These are phyloP conservation scores for Solenopsis fugax DNA, from an alignment of 1,140 invertebrate species.

Conservation along the genomic window DNA sequence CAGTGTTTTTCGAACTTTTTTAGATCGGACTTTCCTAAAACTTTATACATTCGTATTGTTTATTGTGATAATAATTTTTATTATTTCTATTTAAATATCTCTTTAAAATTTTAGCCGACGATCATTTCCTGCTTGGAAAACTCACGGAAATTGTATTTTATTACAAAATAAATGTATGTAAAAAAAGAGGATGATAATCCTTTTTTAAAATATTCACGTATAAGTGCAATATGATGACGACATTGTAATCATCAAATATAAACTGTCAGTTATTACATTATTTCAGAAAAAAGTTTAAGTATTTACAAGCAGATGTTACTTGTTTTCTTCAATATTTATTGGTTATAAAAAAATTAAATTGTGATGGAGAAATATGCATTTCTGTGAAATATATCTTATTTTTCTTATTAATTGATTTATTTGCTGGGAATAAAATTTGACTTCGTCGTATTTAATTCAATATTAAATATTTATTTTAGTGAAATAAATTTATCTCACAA, in stretches of 20 bases:
- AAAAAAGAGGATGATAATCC: background rate
- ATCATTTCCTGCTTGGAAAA: background rate
- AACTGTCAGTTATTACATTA: background rate
- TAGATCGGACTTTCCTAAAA: background rate
- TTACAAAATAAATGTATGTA: background rate
- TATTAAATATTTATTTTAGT: too few species aligned
- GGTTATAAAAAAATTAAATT: too few species aligned
- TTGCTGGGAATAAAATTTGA: too few species aligned
- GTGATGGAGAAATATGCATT: too few species aligned
- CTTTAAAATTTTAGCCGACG: constrained; percentile 2
- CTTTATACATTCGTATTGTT: background rate
- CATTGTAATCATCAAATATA: background rate
- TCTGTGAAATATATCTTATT: too few species aligned
- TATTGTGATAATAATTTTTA: background rate
- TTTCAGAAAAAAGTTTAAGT: too few species aligned
- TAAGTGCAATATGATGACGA: background rate
- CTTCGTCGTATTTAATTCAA: too few species aligned
- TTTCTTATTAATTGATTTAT: too few species aligned
- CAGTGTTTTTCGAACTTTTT: constrained; percentile 1
- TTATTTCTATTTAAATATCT: background rate
- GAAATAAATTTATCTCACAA: too few species aligned
- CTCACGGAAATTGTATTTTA: background rate
- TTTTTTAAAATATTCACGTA: background rate
- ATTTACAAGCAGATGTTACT: too few species aligned
- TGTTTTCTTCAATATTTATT: too few species aligned